These are phyloP conservation scores for Ectobius pallidus DNA, from an alignment of 2,888 invertebrate genomes.

Conservation along the genomic window DNA sequence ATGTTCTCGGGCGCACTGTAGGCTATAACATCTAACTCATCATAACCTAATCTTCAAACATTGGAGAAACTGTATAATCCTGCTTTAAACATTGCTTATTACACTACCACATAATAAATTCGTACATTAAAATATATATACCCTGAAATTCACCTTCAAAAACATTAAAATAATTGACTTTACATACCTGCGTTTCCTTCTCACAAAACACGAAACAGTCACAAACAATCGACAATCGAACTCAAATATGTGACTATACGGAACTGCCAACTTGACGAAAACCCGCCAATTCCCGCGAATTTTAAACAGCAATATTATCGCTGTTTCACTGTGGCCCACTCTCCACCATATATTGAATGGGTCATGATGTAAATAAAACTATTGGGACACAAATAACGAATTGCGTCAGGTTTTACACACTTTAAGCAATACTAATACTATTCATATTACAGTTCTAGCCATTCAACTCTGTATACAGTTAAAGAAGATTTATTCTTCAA, in stretches of 20 bases:
- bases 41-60: neutral
- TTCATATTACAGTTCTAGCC: too few relatives aligned
- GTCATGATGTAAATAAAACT: too few relatives aligned
- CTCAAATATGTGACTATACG: neutral
- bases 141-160: neutral
- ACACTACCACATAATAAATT: neutral
- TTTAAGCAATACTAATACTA: too few relatives aligned
- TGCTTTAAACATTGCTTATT: neutral
- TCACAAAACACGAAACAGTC: neutral
- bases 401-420: too few relatives aligned
- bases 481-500: too few relatives aligned
- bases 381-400: too few relatives aligned
- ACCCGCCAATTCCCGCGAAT: neutral
- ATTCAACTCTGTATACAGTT: too few relatives aligned
- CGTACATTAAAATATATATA: neutral
- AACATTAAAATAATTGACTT: neutral
- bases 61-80: neutral
- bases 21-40: neutral
- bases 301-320: neutral
- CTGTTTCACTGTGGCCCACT: neutral
- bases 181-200: neutral
- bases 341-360: neutral
- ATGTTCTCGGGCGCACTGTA: too few relatives aligned
- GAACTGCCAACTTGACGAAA: neutral
- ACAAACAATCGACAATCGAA: neutral